Evolutionary conservation across 2,888 invertebrate genomes (phyloP), one percentile per base, ranked within the genome.

Genomic region (Phoenoteleia sp.): DNA sequence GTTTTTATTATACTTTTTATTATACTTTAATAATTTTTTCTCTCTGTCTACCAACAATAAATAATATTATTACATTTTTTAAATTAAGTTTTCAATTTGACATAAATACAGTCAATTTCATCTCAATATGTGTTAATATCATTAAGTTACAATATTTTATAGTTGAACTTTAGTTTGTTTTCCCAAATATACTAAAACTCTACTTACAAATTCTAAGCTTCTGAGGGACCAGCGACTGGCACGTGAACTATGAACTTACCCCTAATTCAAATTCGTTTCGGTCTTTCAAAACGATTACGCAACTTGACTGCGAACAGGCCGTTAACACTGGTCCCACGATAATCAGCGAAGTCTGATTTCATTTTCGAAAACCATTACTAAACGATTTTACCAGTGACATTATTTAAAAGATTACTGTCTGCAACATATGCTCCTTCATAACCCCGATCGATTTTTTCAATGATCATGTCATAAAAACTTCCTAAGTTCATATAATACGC

Each of bases 221-320:
- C 27, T 21, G 3, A 52, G 49, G 49, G 60, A 54, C 66, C 47
- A 66, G 29, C 25, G 47, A n/a, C 23, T 39, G 29, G 27, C 74
- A 54, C 74, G 36, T 33, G 64, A 58, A 27, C 52, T 54, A 27
- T 45, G 27, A 17, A 47, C 27, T 66, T 45, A 71, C 80, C 64
- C 75, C 52, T 58, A 69, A 33, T 15, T 13, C 29, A 86, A 77
- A 92, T 93, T 93, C 89, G 91, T 88, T 87, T 88, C 91, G 91
- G 90, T 90, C 88, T 90, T 92, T 89, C 89, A 88, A 86, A 74
- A 76, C 89, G 91, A 89, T 90, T 90, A 90, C 90, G 90, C 89
- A 92, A 92, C 90, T 90, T 88, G 90, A 93, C 93, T 93, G 93
- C 92, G 93, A 93, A 93, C 92, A 92, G 90, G 90, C 88, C 90